Conservation (phyloP, 1,140 invertebrate genomes). For the Drosophila pallidifrons region DNA sequence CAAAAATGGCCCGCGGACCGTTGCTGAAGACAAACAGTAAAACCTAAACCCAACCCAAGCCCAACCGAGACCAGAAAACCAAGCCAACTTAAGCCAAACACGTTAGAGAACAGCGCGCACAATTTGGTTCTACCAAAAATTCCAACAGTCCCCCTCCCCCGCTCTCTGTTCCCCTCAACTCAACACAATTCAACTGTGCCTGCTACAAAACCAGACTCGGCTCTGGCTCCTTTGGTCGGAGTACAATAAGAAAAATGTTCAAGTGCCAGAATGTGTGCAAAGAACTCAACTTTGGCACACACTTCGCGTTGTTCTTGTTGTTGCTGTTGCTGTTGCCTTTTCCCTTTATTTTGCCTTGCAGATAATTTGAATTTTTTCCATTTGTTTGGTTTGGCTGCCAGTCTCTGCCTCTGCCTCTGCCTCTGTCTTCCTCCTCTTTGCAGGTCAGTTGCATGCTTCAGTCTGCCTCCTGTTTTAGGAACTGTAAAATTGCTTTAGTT, state of each 20-base stretch:
- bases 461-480: constrained; percentile 58
- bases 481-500: constrained; percentile 83
- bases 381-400: constrained; percentile 73
- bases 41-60: constrained; percentile 10
- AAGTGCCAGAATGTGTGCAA: constrained; percentile 83
- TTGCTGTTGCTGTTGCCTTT: constrained; percentile 45
- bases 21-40: constrained; percentile 7
- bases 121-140: constrained; percentile 64
- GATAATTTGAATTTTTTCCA: constrained; percentile 81
- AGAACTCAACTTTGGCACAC: constrained; percentile 78
- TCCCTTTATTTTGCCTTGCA: constrained; percentile 60
- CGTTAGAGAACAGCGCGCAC: constrained; percentile 76
- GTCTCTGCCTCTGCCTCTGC: background rate
- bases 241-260: constrained; percentile 80
- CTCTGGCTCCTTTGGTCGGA: constrained; percentile 13
- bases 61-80: constrained; percentile 70
- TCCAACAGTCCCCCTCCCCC: constrained; percentile 26
- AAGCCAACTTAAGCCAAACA: constrained; percentile 82
- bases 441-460: constrained; percentile 72
- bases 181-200: background rate
- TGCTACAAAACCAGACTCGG: background rate
- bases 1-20: constrained; percentile 25
- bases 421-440: constrained; percentile 15
- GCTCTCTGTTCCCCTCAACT: background rate
- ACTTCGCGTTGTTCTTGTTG: constrained; percentile 45